Conservation (phyloP, 2,888 invertebrate species). For the Tenodera sinensis region DNA sequence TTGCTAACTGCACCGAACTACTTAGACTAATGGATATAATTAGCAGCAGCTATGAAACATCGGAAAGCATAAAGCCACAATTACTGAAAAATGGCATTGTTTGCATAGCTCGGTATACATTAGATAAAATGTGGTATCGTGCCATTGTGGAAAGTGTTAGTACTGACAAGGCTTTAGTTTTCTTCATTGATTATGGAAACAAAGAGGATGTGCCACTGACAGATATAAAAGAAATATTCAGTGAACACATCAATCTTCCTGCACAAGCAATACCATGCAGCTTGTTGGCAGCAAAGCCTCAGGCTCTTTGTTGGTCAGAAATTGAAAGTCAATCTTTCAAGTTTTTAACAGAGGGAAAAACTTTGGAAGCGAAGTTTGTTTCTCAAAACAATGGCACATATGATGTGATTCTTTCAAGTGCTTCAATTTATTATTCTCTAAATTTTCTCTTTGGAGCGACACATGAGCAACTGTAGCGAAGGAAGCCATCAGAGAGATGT, state of each 20-base stretch:
- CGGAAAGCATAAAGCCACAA: constrained; percentile 4
- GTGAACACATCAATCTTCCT: constrained; percentile 14
- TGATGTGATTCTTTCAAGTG: constrained; percentile 35
- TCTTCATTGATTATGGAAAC: constrained; percentile 38
- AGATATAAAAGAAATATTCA: constrained; percentile 24
- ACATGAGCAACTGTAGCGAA: background rate
- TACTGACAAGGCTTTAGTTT: constrained; percentile 29
- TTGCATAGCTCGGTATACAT: constrained; percentile 42
- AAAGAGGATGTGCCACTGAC: constrained; percentile 29
- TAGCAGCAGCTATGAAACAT: constrained; percentile 31
- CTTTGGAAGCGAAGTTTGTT: constrained; percentile 41
- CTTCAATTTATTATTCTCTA: background rate
- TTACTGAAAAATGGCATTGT: constrained; percentile 33
- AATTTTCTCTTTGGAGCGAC: constrained; percentile 24
- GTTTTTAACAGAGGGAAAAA: constrained; percentile 34
- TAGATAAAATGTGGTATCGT: constrained; percentile 36
- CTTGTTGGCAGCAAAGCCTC: constrained; percentile 2
- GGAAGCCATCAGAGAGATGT: too few relatives aligned
- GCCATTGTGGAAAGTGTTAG: constrained; percentile 30
- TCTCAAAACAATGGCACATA: constrained; percentile 36
- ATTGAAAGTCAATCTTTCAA: constrained; percentile 35
- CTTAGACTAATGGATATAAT: constrained; percentile 39
- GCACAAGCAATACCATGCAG: constrained; percentile 15
- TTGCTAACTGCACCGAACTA: constrained; percentile 38
- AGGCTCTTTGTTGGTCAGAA: constrained; percentile 28